Percentiles rank a stretch among this genome's conserved stretches.
phyloP scores from a whole-genome alignment of 2,797 vertebrate genomes.

The Euthynnus affinis region DNA sequence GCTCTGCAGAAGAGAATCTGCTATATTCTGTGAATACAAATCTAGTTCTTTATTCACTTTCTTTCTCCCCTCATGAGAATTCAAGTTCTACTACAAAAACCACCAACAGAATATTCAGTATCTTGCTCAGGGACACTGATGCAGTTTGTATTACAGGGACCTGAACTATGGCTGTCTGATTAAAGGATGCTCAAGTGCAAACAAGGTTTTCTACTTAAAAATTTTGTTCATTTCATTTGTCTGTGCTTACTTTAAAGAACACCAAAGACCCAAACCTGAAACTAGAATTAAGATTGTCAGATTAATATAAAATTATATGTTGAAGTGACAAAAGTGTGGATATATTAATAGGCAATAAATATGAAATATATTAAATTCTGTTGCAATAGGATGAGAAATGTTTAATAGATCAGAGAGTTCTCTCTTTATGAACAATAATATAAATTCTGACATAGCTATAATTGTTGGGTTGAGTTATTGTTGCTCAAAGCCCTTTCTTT shows the following conservation, averaged over 20 bases:
- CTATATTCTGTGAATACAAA: background rate
- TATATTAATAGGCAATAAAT: background rate
- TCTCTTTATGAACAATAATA: constrained; percentile 56
- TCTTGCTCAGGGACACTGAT: constrained; percentile 14
- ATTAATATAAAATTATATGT: constrained; percentile 6
- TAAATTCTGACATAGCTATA: constrained; percentile 70
- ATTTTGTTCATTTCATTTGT: background rate
- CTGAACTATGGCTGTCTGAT: background rate
- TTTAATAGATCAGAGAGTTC: constrained; percentile 39
- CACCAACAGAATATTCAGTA: background rate
- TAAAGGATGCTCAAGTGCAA: background rate
- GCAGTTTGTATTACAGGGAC: background rate
- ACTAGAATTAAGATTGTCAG: background rate
- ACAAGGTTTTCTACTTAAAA: background rate
- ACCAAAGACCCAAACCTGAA: background rate
- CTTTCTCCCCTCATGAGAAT: background rate
- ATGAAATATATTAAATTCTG: background rate
- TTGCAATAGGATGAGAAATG: constrained; percentile 33
- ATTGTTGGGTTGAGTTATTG: constrained; percentile 80
- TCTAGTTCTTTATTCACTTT: background rate
- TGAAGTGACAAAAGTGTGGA: constrained; percentile 2
- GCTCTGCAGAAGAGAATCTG: background rate
- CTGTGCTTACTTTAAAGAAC: background rate
- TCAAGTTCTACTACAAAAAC: background rate
- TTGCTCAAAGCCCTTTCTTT: constrained; percentile 66